Conservation (phyloP, 2,888 invertebrate genomes). For the Blastobasis lacticolella region DNA sequence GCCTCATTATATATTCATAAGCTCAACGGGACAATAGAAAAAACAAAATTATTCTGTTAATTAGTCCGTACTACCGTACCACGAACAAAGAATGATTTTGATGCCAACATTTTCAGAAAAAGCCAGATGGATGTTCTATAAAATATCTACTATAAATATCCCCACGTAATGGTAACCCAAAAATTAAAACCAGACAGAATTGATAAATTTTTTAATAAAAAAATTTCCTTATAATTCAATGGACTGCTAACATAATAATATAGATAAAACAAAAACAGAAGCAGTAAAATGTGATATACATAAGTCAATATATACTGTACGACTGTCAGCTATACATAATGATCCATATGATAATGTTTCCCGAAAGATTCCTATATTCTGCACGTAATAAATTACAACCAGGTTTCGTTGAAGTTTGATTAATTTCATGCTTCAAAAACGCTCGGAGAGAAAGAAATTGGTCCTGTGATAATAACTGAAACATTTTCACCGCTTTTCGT, state of each 20-base stretch:
- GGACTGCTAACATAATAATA: slow-evolving; percentile 68
- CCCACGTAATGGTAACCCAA: too few relatives aligned
- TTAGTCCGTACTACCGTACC: too few relatives aligned
- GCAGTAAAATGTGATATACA: slow-evolving; percentile 55
- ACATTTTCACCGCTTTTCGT: background rate
- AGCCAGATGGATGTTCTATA: too few relatives aligned
- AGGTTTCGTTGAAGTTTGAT: slow-evolving; percentile 30
- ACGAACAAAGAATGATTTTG: too few relatives aligned
- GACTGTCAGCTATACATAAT: too few relatives aligned
- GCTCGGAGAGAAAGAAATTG: slow-evolving; percentile 7
- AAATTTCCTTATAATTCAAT: slow-evolving; percentile 72
- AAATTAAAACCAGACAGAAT: slow-evolving; percentile 31
- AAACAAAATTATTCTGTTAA: too few relatives aligned
- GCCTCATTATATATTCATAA: too few relatives aligned
- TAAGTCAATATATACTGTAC: slow-evolving; percentile 38
- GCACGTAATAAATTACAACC: slow-evolving; percentile 28
- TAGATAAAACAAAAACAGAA: slow-evolving; percentile 63
- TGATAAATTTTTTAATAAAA: slow-evolving; percentile 70
- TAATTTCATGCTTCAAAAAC: slow-evolving; percentile 19
- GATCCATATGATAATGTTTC: too few relatives aligned
- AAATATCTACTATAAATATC: too few relatives aligned
- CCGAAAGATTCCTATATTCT: slow-evolving; percentile 13
- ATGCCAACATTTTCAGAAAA: too few relatives aligned
- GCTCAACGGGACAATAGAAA: too few relatives aligned
- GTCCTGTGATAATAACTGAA: background rate